A percentile compares a stretch with the other conserved stretches of the same genome.
Evolutionary conservation across 2,113 vertebrate genomes (phyloP).

Genomic region (Chloebia gouldiae): DNA sequence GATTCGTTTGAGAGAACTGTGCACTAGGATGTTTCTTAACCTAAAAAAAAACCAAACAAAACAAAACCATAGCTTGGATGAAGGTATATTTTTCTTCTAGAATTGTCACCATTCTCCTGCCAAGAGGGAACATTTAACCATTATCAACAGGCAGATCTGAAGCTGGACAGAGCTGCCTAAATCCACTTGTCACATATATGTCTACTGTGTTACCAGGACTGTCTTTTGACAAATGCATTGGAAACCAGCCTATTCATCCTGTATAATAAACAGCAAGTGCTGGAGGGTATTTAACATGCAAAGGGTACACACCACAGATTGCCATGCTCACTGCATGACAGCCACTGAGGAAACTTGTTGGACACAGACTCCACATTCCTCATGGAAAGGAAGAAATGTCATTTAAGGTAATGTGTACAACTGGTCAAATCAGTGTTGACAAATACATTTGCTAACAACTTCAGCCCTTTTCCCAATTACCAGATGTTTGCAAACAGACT

Average conservation of each 20-base stretch:
- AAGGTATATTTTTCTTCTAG: neutral
- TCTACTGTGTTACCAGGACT: neutral
- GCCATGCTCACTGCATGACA: neutral
- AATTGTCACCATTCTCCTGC: neutral
- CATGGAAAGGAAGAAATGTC: neutral
- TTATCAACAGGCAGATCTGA: neutral
- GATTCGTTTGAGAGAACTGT: neutral
- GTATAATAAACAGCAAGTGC: constrained; percentile 9
- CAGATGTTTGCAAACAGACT: constrained; percentile 50
- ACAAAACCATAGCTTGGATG: neutral
- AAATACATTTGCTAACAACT: constrained; percentile 31
- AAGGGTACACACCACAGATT: neutral
- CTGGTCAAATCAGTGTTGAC: constrained; percentile 11
- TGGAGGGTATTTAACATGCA: neutral
- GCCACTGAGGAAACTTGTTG: neutral
- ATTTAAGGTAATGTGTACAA: constrained; percentile 43
- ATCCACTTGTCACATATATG: neutral
- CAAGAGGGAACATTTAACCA: neutral
- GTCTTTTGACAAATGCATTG: neutral
- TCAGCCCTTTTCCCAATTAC: constrained; percentile 42
- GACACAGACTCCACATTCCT: neutral
- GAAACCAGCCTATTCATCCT: neutral
- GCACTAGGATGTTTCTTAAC: neutral
- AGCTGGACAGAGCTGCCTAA: neutral
- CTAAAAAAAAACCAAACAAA: neutral